Evolutionary conservation across 2,113 vertebrate species (phyloP), one percentile per base, ranked within the genome.

Genomic region (Rana temporaria): DNA sequence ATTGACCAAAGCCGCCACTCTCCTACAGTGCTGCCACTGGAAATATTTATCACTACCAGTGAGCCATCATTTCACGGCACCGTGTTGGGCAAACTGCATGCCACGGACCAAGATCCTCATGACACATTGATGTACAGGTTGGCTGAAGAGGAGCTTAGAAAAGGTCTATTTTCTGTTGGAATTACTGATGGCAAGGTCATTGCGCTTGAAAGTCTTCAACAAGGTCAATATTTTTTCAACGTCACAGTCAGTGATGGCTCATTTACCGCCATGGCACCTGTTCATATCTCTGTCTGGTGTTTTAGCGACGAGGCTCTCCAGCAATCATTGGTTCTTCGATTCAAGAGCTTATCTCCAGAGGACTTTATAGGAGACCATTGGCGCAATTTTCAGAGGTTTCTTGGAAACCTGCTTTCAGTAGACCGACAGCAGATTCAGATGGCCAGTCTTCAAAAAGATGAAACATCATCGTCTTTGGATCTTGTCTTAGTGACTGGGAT

Each of bases 281-380:
- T 98, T 85, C 93, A 90, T 0, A 52, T 98, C 77, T 94, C 96
- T 0, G 92, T 99, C 84, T 97, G 96, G 96, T 92, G 90, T 1
- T 92, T 95, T 16, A 89, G 89, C 0, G 94, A 90, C 86, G 90
- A 90, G 69, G 90, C 85, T 0, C 87, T 97, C 85, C 95, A 95
- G 87, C 93, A 89, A 2, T 95, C 96, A 0, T 63, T 98, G 86
- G 94, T 95, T 68, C 84, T 99, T 73, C 93, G 91, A 26, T 91
- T 99, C 85, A 85, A 34, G 0, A 92, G 94, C 26, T 81, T 97
- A 71, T 91, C 93, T 0, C 94, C 97, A 0, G 96, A 98, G 89
- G 97, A 97, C 86, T 97, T 99, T 60, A 94, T 98, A 68, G 94
- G 93, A 0, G 96, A 98, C 78, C 95, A 99, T 16, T 99, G 97